These are phyloP conservation scores for Channallabes apus DNA, from an alignment of 2,797 vertebrate species.

Conservation along the genomic window DNA sequence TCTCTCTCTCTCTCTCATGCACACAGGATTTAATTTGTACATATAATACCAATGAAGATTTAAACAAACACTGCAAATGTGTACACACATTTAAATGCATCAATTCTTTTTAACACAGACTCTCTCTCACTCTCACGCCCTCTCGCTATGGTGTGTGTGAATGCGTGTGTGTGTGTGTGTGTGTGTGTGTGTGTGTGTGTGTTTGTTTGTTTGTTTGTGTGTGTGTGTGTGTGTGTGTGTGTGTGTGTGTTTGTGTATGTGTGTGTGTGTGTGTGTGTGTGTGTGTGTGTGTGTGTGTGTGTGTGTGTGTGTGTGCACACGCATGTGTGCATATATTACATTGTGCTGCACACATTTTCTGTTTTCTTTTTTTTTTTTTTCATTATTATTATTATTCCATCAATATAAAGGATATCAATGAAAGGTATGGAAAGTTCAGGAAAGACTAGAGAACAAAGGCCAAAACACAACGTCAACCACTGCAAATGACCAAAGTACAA, in stretches of 20 bases:
- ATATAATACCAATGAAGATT: slow-evolving; percentile 32
- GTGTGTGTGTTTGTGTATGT: too few relatives aligned
- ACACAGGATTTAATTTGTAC: slow-evolving; percentile 27
- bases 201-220: too few relatives aligned
- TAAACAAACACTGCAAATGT: slow-evolving; percentile 24
- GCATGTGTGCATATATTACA: slow-evolving; percentile 37
- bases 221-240: too few relatives aligned
- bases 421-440: slow-evolving; percentile 41
- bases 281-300: too few relatives aligned
- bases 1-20: not conserved
- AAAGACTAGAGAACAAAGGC: slow-evolving; percentile 48
- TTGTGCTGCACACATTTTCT: slow-evolving; percentile 44
- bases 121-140: not conserved
- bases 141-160: not conserved
- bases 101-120: slow-evolving; percentile 28
- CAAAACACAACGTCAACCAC: slow-evolving; percentile 51
- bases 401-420: slow-evolving; percentile 37
- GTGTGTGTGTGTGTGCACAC: too few relatives aligned
- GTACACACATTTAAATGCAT: slow-evolving; percentile 26
- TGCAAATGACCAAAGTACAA: slow-evolving; percentile 50
- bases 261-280: too few relatives aligned
- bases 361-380: not conserved
- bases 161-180: slow-evolving; percentile 33
- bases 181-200: slow-evolving; percentile 6
- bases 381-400: slow-evolving; percentile 32